These are phyloP conservation scores for Eurystomus glaucurus DNA, from an alignment of 2,797 vertebrate species.

Conservation along the genomic window DNA sequence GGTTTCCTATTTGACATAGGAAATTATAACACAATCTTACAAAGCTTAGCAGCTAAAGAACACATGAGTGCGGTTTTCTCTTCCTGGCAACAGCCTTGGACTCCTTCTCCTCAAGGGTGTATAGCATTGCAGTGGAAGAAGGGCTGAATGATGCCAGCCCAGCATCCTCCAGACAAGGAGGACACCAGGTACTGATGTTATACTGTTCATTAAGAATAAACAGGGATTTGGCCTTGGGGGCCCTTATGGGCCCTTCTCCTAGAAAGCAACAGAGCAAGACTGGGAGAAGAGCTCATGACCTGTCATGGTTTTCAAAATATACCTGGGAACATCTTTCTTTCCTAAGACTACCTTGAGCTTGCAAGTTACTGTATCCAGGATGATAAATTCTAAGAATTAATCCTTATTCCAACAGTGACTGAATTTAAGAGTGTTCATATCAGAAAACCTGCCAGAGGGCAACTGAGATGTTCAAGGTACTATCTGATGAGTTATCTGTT, in stretches of 20 bases:
- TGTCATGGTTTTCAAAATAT: neutral
- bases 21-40: neutral
- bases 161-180: neutral
- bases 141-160: neutral
- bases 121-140: neutral
- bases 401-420: neutral
- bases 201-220: neutral
- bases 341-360: neutral
- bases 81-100: neutral
- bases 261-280: neutral
- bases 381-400: neutral
- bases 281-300: neutral
- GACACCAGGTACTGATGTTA: neutral
- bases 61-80: neutral
- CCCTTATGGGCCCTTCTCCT: neutral
- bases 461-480: neutral
- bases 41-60: neutral
- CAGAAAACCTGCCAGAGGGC: neutral
- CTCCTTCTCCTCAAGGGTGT: neutral
- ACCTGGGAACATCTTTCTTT: neutral
- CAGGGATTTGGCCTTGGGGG: neutral
- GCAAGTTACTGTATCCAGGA: neutral
- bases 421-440: neutral
- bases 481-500: neutral
- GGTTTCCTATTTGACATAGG: neutral